Evolutionary conservation across 1,140 invertebrate species (phyloP).

Genomic region (Drepana arcuata): DNA sequence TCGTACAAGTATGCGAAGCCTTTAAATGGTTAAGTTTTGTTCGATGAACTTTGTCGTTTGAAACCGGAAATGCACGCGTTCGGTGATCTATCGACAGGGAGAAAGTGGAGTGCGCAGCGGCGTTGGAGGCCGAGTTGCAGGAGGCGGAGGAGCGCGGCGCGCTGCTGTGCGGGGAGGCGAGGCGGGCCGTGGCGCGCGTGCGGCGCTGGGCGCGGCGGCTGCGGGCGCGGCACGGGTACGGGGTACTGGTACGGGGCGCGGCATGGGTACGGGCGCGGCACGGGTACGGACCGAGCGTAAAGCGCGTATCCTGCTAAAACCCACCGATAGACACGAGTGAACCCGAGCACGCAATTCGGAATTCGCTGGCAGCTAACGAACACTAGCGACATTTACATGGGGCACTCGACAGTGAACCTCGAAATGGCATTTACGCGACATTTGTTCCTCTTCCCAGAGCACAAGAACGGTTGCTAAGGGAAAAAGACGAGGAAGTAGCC

Average conservation of each 20-base stretch:
- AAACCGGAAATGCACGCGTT: too few relatives aligned
- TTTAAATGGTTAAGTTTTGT: not conserved
- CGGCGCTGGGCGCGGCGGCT: conserved; percentile 16
- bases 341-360: not conserved
- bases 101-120: conserved; percentile 5
- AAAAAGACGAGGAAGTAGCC: too few relatives aligned
- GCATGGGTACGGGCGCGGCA: conserved; percentile 7
- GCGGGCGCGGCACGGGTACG: conserved; percentile 9
- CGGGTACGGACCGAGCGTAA: conserved; percentile 6
- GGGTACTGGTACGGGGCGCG: too few relatives aligned
- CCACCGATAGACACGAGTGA: not conserved
- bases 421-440: too few relatives aligned
- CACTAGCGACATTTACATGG: too few relatives aligned
- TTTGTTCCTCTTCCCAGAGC: too few relatives aligned
- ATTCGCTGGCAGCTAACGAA: not conserved
- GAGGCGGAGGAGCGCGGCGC: conserved; percentile 28
- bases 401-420: too few relatives aligned
- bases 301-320: too few relatives aligned
- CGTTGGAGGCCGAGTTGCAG: conserved; percentile 21
- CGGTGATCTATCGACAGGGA: conserved; percentile 10
- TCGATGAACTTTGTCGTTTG: too few relatives aligned
- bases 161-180: conserved; percentile 27
- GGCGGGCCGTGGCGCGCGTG: conserved; percentile 21
- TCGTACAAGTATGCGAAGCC: too few relatives aligned
- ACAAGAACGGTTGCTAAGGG: too few relatives aligned